Base-by-base conservation (phyloP, 2,113 vertebrate species). In the Charadrius vociferus region DNA sequence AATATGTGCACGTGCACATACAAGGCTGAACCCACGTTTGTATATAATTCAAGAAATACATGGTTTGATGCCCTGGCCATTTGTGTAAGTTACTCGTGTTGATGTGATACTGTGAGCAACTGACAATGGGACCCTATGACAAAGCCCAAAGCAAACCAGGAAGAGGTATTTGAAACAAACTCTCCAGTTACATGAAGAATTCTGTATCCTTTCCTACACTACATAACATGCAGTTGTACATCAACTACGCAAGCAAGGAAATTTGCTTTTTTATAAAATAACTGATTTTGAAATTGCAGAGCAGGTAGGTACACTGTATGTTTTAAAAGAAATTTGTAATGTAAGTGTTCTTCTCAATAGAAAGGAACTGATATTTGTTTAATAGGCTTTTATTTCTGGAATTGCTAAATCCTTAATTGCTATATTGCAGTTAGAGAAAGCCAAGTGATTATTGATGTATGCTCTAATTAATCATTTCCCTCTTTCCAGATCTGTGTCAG, bases 301-400 rank as follows among this genome's bases (percentile, higher is more conserved):
- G 12, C 22, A 56, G 22, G 15, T 59, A 71, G 52, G 34, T 53
- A 32, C 14, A 56, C 21, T 34, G 16, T 24, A 49, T 39, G 4
- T 52, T 88, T 84, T 39, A 47, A 89, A 86, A 91, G 8, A 67
- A 37, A 62, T 50, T 20, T 58, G 17, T n/a, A 56, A 72, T n/a
- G 34, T 41, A 86, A 83, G 7, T 58, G 26, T 68, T 81, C 26
- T 56, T 85, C 43, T 82, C 49, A 85, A 29, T 81, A 72, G 71
- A 92, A 94, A 30, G 8, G 17, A 9, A 24, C 29, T 87, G 30
- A 45, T 81, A 36, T n/a, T 81, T 80, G 41, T 65, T 80, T 73
- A 73, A 80, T 10, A 70, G 3, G 12, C 18, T 91, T 91, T 93
- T 91, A 53, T 89, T 95, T 95, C 36, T 82, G 17, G 83, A 79